phyloP scores from a whole-genome alignment of 2,113 vertebrate species.

The Myotis brandtii region DNA sequence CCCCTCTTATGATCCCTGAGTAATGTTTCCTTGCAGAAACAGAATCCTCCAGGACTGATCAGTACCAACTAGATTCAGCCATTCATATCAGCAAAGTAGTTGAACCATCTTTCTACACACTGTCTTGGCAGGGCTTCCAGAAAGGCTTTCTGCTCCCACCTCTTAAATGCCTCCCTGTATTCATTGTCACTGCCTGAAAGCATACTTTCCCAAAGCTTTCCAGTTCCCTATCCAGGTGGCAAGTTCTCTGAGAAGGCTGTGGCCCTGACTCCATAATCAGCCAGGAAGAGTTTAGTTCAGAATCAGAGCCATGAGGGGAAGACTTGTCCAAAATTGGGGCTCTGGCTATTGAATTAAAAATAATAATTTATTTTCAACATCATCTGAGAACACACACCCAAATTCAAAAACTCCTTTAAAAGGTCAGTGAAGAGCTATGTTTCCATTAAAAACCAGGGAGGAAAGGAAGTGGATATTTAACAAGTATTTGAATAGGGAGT shows the following conservation, averaged over 20 bases:
- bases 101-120: not conserved
- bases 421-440: slow-evolving; percentile 9
- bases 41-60: not conserved
- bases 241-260: slow-evolving; percentile 18
- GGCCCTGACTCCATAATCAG: not conserved
- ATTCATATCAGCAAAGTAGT: not conserved
- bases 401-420: slow-evolving; percentile 41
- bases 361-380: not conserved
- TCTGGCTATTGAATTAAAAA: slow-evolving; percentile 3
- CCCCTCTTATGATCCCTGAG: not conserved
- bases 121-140: not conserved
- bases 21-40: slow-evolving; percentile 45
- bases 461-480: slow-evolving; percentile 31
- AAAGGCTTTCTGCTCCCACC: slow-evolving; percentile 2
- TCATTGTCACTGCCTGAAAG: not conserved
- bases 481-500: not conserved
- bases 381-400: not conserved
- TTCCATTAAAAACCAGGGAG: not conserved
- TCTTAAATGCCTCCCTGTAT: not conserved
- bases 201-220: not conserved
- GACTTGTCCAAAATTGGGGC: not conserved
- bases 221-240: not conserved
- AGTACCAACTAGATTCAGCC: not conserved
- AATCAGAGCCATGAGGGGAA: not conserved
- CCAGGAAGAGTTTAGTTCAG: not conserved